Conservation (phyloP, 2,888 invertebrate genomes). For the Microdon myrmicae region DNA sequence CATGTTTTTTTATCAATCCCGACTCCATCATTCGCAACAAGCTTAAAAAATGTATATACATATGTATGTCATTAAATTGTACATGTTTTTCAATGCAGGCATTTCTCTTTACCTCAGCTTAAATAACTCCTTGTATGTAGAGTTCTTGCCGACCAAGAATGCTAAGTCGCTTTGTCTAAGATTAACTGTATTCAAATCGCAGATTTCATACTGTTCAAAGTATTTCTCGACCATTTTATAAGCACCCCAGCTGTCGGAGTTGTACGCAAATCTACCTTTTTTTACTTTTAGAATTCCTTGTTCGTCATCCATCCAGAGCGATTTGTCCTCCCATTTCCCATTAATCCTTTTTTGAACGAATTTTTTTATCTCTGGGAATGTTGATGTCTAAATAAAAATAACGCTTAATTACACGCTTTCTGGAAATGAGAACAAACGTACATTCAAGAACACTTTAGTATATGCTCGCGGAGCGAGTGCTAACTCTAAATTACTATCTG, state of each 20-base stretch:
- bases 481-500: conserved; percentile 69
- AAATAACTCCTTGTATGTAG: conserved; percentile 60
- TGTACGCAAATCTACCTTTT: conserved; percentile 60
- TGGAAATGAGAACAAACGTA: conserved; percentile 42
- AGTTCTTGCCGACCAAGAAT: conserved; percentile 56
- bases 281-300: conserved; percentile 59
- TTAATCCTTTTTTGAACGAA: conserved; percentile 36
- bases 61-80: too few relatives aligned
- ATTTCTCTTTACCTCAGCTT: conserved; percentile 55
- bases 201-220: conserved; percentile 62
- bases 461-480: conserved; percentile 69
- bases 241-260: conserved; percentile 59
- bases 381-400: conserved; percentile 56
- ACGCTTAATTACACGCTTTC: too few relatives aligned
- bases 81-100: too few relatives aligned
- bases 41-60: too few relatives aligned
- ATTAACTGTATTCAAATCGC: conserved; percentile 63
- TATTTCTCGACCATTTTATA: conserved; percentile 58
- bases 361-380: conserved; percentile 55
- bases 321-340: conserved; percentile 13
- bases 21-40: conserved; percentile 59
- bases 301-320: conserved; percentile 55
- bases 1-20: conserved; percentile 59
- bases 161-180: conserved; percentile 57
- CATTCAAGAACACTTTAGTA: conserved; percentile 58